phyloP scores from a whole-genome alignment of 2,113 vertebrate species.

The Vicugna pacos region DNA sequence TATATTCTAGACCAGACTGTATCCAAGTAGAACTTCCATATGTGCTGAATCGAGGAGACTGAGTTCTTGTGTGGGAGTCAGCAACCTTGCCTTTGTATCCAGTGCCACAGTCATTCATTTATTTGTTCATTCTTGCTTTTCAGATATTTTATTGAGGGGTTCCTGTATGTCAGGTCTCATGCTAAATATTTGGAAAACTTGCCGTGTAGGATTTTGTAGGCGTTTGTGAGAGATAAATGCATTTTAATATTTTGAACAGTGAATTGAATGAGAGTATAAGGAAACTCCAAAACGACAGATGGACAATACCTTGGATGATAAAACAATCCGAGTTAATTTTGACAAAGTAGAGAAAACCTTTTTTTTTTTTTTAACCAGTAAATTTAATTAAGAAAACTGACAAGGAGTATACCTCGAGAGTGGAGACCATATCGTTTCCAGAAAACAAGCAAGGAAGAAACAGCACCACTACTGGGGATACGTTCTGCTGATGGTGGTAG shows the following conservation, averaged over 20 bases:
- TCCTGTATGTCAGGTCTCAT: background rate
- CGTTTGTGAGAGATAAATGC: background rate
- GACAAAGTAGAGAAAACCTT: background rate
- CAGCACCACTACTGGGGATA: too few relatives aligned
- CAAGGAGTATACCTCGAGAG: background rate
- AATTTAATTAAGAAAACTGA: background rate
- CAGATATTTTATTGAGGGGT: background rate
- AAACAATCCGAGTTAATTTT: background rate
- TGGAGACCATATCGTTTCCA: background rate
- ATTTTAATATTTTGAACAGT: conserved; percentile 17
- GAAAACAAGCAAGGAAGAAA: background rate
- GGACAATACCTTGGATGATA: background rate
- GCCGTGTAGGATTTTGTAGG: background rate
- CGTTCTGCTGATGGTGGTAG: background rate
- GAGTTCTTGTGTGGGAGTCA: background rate
- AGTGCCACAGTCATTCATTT: background rate
- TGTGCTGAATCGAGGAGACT: background rate
- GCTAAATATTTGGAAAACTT: background rate
- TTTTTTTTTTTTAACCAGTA: background rate
- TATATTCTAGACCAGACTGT: background rate
- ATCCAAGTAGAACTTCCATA: background rate
- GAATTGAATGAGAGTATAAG: background rate
- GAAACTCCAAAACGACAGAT: background rate
- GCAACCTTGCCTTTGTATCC: background rate
- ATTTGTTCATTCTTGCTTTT: background rate